phyloP scores from a whole-genome alignment of 2,113 vertebrate genomes.

The Megaceryle maxima region DNA sequence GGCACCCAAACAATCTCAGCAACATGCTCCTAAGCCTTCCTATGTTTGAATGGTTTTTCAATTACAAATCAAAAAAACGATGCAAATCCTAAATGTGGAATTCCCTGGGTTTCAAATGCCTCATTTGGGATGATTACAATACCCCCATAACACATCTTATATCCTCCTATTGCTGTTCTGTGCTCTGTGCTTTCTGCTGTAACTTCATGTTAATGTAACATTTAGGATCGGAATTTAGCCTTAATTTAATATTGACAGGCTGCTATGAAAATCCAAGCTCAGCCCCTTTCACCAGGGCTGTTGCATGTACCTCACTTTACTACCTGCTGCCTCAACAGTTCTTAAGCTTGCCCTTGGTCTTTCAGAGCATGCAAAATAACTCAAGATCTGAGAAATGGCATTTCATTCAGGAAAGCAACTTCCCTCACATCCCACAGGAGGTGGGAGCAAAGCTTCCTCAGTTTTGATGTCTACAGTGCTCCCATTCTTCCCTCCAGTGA shows the following conservation, averaged over 20 bases:
- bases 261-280: neutral
- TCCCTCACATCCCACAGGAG: neutral
- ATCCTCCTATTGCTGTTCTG: constrained; percentile 24
- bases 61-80: neutral
- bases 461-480: neutral
- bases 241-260: constrained; percentile 38
- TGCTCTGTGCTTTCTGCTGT: constrained; percentile 10
- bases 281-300: neutral
- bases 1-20: neutral
- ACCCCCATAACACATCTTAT: constrained; percentile 19
- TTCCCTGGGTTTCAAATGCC: constrained; percentile 34
- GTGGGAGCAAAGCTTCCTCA: neutral
- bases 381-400: neutral
- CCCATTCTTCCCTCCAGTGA: neutral
- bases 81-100: neutral
- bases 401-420: neutral
- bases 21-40: neutral
- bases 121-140: constrained; percentile 32
- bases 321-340: neutral
- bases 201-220: constrained; percentile 19
- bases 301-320: neutral
- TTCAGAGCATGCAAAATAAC: neutral
- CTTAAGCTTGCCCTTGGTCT: neutral
- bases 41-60: neutral
- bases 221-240: constrained; percentile 36